Conservation (phyloP, 2,888 invertebrate species). For the Cinara cedri region DNA sequence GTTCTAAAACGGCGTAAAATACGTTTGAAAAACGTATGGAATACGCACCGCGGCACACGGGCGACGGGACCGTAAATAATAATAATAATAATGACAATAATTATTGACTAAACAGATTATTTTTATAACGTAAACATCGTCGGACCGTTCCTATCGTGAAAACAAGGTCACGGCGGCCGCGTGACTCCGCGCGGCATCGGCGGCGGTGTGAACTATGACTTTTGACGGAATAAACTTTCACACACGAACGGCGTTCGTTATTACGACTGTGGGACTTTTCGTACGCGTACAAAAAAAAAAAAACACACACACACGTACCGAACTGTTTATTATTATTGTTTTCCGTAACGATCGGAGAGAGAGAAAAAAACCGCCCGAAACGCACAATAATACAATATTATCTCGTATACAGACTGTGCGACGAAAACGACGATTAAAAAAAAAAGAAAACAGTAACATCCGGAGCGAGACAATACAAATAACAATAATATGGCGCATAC, state of each 20-base stretch:
- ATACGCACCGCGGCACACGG: too few species aligned
- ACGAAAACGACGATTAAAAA: background rate
- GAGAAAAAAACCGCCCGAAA: background rate
- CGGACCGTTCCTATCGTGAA: background rate
- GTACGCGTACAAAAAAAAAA: background rate
- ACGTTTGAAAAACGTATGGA: too few species aligned
- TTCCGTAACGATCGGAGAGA: background rate
- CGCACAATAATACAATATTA: too few species aligned
- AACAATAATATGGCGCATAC: too few species aligned
- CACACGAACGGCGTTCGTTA: conserved; percentile 1
- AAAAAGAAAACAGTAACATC: background rate
- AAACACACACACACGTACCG: too few species aligned
- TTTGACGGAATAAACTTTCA: conserved; percentile 32
- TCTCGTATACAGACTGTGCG: too few species aligned
- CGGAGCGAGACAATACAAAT: background rate
- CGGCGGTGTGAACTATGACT: conserved; percentile 46
- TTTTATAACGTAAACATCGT: background rate
- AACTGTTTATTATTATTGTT: background rate
- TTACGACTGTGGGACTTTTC: background rate
- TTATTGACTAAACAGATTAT: background rate
- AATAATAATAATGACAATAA: background rate
- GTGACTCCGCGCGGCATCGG: conserved; percentile 29
- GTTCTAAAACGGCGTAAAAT: too few species aligned
- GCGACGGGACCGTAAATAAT: too few species aligned
- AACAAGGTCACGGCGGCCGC: conserved; percentile 32